Percentiles rank a stretch among this genome's conserved stretches.
Conservation (phyloP, 1,140 invertebrate genomes). For the Drosophila arizonae region DNA sequence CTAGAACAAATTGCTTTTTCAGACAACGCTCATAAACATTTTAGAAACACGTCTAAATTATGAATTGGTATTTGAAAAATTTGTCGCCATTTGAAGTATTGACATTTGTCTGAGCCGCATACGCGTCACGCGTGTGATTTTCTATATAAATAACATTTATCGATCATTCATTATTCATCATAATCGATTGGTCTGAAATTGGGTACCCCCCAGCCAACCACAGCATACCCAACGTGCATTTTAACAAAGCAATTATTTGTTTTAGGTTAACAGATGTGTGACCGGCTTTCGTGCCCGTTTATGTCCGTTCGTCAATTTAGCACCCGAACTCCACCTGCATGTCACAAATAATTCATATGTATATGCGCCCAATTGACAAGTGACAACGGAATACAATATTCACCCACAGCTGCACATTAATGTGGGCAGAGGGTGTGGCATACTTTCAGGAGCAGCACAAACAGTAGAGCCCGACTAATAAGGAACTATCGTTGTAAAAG, state of each 20-base stretch:
- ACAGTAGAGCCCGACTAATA: neutral
- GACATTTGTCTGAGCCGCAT: neutral
- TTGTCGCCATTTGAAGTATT: no score
- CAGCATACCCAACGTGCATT: conserved; percentile 27
- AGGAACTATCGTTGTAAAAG: neutral
- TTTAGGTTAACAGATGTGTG: conserved; percentile 27
- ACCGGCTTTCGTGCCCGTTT: neutral
- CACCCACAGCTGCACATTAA: neutral
- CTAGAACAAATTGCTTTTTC: no score
- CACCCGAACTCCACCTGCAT: neutral
- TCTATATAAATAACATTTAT: conserved; percentile 29
- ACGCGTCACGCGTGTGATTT: neutral
- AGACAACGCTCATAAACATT: no score
- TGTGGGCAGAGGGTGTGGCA: conserved; percentile 41
- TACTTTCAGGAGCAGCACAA: conserved; percentile 46
- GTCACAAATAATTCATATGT: conserved; percentile 55
- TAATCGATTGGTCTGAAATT: conserved; percentile 58
- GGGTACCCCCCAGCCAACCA: conserved; percentile 29
- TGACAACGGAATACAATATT: conserved; percentile 32
- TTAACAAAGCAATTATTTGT: conserved; percentile 55
- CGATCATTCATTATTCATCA: conserved; percentile 41
- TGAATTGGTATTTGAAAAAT: no score
- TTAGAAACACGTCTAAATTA: no score
- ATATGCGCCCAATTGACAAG: conserved; percentile 59
- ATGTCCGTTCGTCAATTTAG: neutral